These are phyloP conservation scores for Poeciliopsis turrubarensis DNA, from an alignment of 2,113 vertebrate species.

Conservation along the genomic window DNA sequence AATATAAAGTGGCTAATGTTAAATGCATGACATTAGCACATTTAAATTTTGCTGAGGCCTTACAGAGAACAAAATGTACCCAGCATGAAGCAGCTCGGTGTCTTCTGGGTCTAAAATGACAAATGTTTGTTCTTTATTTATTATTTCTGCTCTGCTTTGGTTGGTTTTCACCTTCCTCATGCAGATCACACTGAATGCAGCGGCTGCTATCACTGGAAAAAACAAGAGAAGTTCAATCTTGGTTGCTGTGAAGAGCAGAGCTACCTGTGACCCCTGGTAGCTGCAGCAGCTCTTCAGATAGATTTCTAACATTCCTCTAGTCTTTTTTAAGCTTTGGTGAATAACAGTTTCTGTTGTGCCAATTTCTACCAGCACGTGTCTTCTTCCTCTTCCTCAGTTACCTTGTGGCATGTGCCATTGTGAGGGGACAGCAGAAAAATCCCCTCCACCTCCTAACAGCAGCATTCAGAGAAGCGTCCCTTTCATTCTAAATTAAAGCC, in stretches of 20 bases:
- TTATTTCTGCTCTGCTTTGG: background rate
- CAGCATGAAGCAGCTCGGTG: constrained; percentile 5
- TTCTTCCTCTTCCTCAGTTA: constrained; percentile 75
- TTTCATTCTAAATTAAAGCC: constrained; percentile 60
- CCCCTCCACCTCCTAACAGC: constrained; percentile 60
- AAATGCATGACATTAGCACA: constrained; percentile 15
- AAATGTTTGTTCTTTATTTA: constrained; percentile 12
- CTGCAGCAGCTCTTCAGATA: constrained; percentile 46
- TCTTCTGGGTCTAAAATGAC: constrained; percentile 9
- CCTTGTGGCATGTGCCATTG: constrained; percentile 81
- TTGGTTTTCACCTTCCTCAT: constrained; percentile 17
- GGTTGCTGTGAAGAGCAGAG: background rate
- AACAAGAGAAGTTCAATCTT: background rate
- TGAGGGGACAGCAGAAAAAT: constrained; percentile 64
- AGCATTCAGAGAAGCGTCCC: constrained; percentile 44
- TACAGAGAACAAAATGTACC: background rate
- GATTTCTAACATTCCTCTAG: constrained; percentile 35
- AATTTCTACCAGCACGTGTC: constrained; percentile 95
- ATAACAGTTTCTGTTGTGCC: constrained; percentile 85
- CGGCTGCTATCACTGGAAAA: constrained; percentile 15
- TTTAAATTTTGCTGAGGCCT: constrained; percentile 2
- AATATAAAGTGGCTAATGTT: background rate
- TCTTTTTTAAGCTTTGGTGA: constrained; percentile 65
- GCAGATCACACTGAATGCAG: constrained; percentile 28
- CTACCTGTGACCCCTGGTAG: constrained; percentile 15